Base-by-base conservation (phyloP, 2,797 vertebrate species). In the Ibycter americanus region DNA sequence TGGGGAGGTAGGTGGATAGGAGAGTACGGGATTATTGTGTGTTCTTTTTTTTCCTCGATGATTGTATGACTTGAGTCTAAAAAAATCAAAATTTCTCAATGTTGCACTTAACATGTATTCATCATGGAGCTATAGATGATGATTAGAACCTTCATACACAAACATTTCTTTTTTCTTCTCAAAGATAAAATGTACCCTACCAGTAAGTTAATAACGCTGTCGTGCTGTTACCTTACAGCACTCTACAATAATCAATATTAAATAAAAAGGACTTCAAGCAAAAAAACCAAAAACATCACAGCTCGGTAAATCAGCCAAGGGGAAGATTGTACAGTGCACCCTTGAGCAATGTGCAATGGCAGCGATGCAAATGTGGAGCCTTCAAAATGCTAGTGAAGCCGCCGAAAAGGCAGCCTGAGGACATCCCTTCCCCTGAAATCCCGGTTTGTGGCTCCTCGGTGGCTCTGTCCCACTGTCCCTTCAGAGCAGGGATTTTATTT, bases 241-340 rank as follows among this genome's bases (percentile, higher is more conserved):
- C 49, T 91, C 89, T 79, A 15, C n/a, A 88, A 86, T 63, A 90
- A 96, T 93, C 96, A 91, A 96, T 96, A 94, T 93, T 80, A 90
- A 89, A 96, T 63, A 61, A 47, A 94, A 95, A 93, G 34, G 55
- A 83, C 42, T 92, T 78, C 32, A 70, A 93, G 56, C 18, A 82
- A 82, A 42, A 59, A 52, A 13, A 44, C 2, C 42, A 16, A 72
- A 58, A 32, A 49, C 52, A 32, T 22, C 72, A 34, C 42, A 82
- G 16, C 40, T 55, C 23, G 70, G 84, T 90, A 89, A 93, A 93
- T 82, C 52, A 71, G 62, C 22, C 31, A 26, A 84, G 46, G 36
- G 71, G 27, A 61, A 74, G n/a, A 54, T 17, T n/a, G 34, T 80
- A n/a, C 29, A 47, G 42, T 58, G 88, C 1, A 3, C 47, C 51